Conservation (phyloP, 2,888 invertebrate species). For the Meiosimyza platycephala region DNA sequence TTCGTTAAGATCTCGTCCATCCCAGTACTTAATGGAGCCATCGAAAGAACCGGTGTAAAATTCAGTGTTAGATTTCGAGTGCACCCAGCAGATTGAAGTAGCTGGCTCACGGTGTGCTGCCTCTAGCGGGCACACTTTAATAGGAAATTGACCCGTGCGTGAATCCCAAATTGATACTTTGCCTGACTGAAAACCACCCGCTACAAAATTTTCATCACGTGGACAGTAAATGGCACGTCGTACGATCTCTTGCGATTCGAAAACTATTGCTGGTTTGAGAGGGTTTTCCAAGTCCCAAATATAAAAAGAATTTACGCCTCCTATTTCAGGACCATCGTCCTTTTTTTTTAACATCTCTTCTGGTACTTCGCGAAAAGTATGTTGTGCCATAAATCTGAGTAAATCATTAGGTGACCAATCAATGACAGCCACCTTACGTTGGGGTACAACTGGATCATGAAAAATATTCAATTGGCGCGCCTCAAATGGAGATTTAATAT, state of each 20-base stretch:
- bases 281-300: slow-evolving; percentile 61
- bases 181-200: slow-evolving; percentile 79
- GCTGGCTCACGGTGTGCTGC: slow-evolving; percentile 87
- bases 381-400: slow-evolving; percentile 53
- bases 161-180: slow-evolving; percentile 85
- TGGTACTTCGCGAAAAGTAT: slow-evolving; percentile 38
- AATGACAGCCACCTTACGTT: slow-evolving; percentile 70
- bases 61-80: slow-evolving; percentile 93
- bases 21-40: slow-evolving; percentile 76
- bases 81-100: slow-evolving; percentile 87
- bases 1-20: slow-evolving; percentile 73
- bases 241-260: slow-evolving; percentile 78
- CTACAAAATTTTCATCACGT: slow-evolving; percentile 80
- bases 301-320: slow-evolving; percentile 53
- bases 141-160: slow-evolving; percentile 80
- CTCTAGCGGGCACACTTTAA: slow-evolving; percentile 80
- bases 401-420: slow-evolving; percentile 76
- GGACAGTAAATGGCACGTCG: slow-evolving; percentile 87
- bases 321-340: slow-evolving; percentile 31
- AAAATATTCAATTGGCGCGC: slow-evolving; percentile 77
- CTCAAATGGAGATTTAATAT: slow-evolving; percentile 71
- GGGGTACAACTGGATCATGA: slow-evolving; percentile 69
- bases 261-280: slow-evolving; percentile 74
- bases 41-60: slow-evolving; percentile 93
- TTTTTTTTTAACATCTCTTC: not conserved